A percentile compares a stretch with the other conserved stretches of the same genome.
Conservation (phyloP, 2,797 vertebrate species). For the Lithobates pipiens region DNA sequence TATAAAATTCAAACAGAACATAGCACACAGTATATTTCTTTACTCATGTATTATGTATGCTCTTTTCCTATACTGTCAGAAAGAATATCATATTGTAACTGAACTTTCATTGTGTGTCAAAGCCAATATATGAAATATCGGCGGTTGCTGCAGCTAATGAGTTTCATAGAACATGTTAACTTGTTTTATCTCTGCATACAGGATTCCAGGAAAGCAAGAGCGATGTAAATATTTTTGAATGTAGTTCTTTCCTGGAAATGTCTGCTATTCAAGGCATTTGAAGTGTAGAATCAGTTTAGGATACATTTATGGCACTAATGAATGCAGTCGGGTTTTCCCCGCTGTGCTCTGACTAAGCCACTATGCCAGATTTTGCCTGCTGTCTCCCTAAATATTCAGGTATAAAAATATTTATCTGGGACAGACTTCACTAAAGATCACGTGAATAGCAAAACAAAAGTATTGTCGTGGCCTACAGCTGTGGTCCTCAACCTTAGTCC, state of each 20-base stretch:
- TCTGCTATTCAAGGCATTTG: not conserved
- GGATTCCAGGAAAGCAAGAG: not conserved
- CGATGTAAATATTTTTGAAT: slow-evolving; percentile 24
- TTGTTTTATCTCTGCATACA: not conserved
- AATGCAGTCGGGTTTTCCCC: not conserved
- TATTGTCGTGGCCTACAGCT: too few species aligned
- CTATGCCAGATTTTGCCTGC: not conserved
- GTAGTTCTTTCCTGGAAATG: not conserved
- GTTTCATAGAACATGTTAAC: slow-evolving; percentile 14
- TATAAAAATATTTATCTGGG: not conserved
- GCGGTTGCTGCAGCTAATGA: not conserved
- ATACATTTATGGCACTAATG: too few species aligned
- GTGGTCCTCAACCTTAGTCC: too few species aligned
- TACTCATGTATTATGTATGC: slow-evolving; percentile 33
- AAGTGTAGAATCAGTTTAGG: not conserved
- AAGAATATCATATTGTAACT: not conserved
- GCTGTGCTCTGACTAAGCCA: not conserved
- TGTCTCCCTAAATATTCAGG: not conserved
- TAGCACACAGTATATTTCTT: slow-evolving; percentile 3
- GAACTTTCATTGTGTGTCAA: not conserved
- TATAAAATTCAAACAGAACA: not conserved
- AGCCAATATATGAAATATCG: slow-evolving; percentile 1
- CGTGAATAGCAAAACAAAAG: too few species aligned
- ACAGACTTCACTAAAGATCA: too few species aligned
- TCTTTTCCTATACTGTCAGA: not conserved